Conservation (phyloP, 2,888 invertebrate genomes). For the Sepioteuthis lessoniana region DNA sequence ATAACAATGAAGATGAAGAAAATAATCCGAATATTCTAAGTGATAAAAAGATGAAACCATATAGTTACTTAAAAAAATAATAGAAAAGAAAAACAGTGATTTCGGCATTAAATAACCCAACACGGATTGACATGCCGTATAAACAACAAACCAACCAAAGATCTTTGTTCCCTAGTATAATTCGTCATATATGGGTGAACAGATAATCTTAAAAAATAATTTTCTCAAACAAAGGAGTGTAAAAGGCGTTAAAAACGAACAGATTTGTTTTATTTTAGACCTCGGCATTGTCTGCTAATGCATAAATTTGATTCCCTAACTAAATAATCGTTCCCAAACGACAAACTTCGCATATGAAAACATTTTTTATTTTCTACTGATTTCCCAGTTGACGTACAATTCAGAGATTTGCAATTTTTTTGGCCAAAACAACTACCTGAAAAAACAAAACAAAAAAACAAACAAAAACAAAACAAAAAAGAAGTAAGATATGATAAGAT, state of each 20-base stretch:
- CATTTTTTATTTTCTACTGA: not conserved
- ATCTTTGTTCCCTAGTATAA: not conserved
- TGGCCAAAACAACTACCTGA: not conserved
- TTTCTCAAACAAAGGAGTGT: not conserved
- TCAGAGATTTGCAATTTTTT: not conserved
- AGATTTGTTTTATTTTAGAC: not conserved
- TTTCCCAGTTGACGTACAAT: not conserved
- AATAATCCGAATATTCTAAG: no score
- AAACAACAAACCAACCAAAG: not conserved
- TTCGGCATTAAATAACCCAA: no score
- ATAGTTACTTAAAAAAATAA: no score
- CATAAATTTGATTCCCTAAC: slow-evolving; percentile 7
- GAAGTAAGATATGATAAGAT: not conserved
- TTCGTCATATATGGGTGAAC: not conserved
- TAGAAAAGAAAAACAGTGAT: no score
- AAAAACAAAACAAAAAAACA: no score
- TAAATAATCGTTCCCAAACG: not conserved
- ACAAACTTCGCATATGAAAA: not conserved
- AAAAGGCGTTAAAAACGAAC: not conserved
- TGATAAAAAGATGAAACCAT: no score
- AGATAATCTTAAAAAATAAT: not conserved
- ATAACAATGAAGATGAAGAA: no score
- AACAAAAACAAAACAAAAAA: no score
- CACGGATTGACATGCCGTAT: no score
- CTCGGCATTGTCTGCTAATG: not conserved